Percentiles rank a stretch among this genome's conserved stretches.
Conservation (phyloP, 2,888 invertebrate genomes). For the Brachycybe producta region DNA sequence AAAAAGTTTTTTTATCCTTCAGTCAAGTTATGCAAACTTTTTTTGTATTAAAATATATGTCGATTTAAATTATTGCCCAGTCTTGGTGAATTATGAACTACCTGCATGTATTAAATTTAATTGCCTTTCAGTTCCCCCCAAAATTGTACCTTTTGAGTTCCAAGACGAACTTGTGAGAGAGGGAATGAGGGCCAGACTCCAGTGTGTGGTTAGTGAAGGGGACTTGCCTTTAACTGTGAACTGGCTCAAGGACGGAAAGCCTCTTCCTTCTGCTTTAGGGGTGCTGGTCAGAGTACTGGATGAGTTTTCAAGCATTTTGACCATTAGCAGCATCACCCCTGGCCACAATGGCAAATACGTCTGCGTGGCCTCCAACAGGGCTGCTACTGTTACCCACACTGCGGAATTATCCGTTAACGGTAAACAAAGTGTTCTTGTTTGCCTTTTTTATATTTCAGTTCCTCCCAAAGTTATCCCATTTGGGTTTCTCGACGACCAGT, state of each 20-base stretch:
- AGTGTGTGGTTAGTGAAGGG: slow-evolving; percentile 65
- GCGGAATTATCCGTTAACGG: slow-evolving; percentile 69
- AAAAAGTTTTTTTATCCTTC: too few species aligned
- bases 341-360: slow-evolving; percentile 63
- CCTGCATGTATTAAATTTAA: neutral
- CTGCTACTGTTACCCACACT: slow-evolving; percentile 63
- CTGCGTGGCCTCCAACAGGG: slow-evolving; percentile 63
- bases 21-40: too few species aligned
- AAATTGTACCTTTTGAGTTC: slow-evolving; percentile 22
- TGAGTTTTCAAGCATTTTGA: slow-evolving; percentile 61
- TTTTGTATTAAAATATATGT: too few species aligned
- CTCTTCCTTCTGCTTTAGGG: slow-evolving; percentile 31
- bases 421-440: slow-evolving; percentile 40
- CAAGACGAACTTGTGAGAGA: slow-evolving; percentile 18
- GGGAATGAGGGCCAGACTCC: slow-evolving; percentile 36
- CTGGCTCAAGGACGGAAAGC: slow-evolving; percentile 69
- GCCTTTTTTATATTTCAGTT: slow-evolving; percentile 38
- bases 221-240: slow-evolving; percentile 65
- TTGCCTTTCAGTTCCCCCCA: slow-evolving; percentile 21
- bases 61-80: too few species aligned
- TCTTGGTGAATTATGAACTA: too few species aligned
- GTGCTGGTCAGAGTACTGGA: slow-evolving; percentile 33
- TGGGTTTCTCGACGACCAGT: slow-evolving; percentile 52
- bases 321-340: slow-evolving; percentile 60
- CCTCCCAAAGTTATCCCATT: slow-evolving; percentile 57